Evolutionary conservation across 1,140 invertebrate genomes (phyloP), one percentile per base, ranked within the genome.

Genomic region (Ylistrum balloti): DNA sequence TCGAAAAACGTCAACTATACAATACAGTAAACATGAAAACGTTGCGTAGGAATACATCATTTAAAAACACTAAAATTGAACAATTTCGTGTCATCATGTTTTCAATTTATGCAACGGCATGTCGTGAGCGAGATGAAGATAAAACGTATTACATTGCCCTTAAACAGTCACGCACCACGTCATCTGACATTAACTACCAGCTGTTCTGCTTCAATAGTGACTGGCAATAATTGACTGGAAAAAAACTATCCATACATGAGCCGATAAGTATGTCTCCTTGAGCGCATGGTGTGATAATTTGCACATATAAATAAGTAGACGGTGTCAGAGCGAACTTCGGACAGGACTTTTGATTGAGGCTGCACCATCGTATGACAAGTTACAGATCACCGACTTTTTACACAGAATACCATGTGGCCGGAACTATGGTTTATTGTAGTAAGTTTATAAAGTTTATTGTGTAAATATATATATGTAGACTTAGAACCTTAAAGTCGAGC

Each of bases 351-450:
- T 74, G 56, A 28, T 28, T 17, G 56, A 17, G 22, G 22, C 5
- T 74, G 22, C n/a, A 74, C 56, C 5, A 28, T n/a, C 7, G 20
- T 17, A 45, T 45, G n/a, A n/a, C n/a, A n/a, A n/a, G n/a, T n/a
- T n/a, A n/a, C n/a, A n/a, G n/a, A n/a, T n/a, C n/a, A n/a, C n/a
- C n/a, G n/a, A n/a, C n/a, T n/a, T n/a, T n/a, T n/a, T n/a, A n/a
- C n/a, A n/a, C n/a, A n/a, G 41, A 17, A 45, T 15, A 45, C 41
- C 9, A 45, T 45, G 56, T 74, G 56, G 56, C 56, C 56, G 5
- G 56, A 74, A 74, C 56, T 74, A 28, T 74, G 56, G 56, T 74
- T 74, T 74, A 74, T 74, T 74, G 56, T 74, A 28, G 56, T 74
- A 74, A 74, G 56, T 74, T 28, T 28, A 5, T 74, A 74, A 22